Conservation (phyloP, 92 coral and sea anemone species). For the Phenganax subtilis region DNA sequence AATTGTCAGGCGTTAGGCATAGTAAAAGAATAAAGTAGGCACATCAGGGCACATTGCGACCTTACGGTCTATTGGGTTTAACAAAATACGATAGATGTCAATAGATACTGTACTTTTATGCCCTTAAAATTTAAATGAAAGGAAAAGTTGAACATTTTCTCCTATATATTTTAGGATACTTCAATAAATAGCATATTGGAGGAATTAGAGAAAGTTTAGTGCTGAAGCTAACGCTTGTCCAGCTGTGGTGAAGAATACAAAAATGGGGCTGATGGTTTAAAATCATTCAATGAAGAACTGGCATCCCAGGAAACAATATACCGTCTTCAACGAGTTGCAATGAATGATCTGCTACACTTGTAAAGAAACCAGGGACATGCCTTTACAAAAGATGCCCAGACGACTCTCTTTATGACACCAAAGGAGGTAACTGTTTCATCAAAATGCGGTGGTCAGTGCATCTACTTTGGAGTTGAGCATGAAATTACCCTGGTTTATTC, state of each 20-base stretch:
- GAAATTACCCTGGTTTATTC: not conserved
- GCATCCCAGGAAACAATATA: conserved; percentile 13
- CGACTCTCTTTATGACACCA: conserved; percentile 2
- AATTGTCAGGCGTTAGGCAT: too few species aligned
- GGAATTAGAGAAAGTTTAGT: not conserved
- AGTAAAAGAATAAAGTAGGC: too few species aligned
- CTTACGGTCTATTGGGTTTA: too few species aligned
- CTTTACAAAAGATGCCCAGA: conserved; percentile 15
- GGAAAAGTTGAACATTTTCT: too few species aligned
- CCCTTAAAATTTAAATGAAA: too few species aligned
- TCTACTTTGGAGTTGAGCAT: not conserved
- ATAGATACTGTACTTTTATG: too few species aligned
- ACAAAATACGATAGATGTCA: too few species aligned
- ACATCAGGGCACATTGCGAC: too few species aligned
- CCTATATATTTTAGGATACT: too few species aligned
- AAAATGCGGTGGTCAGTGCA: not conserved
- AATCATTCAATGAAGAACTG: not conserved
- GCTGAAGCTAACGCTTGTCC: not conserved
- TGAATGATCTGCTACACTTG: not conserved
- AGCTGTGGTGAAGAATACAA: not conserved
- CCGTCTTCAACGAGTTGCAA: not conserved
- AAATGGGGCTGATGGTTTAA: not conserved
- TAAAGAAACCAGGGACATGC: not conserved
- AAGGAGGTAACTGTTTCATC: not conserved
- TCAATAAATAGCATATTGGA: conserved; percentile 17